Percentiles rank a stretch among this genome's conserved stretches.
Conservation (phyloP, 1,140 invertebrate species). For the Ceratosolen fusciceps region DNA sequence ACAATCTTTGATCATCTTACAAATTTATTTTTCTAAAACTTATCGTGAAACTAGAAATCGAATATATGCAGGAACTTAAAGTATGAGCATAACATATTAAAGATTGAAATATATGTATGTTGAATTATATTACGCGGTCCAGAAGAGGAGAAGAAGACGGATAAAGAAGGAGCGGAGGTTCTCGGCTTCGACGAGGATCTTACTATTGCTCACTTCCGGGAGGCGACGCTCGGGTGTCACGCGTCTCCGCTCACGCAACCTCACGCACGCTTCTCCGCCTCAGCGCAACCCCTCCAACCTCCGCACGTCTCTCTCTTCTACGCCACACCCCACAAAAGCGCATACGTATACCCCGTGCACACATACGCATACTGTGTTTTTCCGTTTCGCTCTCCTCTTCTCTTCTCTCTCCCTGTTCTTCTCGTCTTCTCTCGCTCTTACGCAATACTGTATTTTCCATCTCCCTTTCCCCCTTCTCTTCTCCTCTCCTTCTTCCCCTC, state of each 20-base stretch:
- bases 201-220: slow-evolving; percentile 44
- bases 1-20: neutral
- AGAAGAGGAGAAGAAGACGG: slow-evolving; percentile 18
- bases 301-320: too few species aligned
- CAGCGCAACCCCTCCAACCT: too few species aligned
- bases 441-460: too few species aligned
- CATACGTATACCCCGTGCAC: too few species aligned
- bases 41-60: neutral
- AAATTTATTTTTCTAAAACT: neutral
- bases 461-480: too few species aligned
- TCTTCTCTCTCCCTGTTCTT: too few species aligned
- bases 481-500: too few species aligned
- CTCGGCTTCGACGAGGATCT: slow-evolving; percentile 38
- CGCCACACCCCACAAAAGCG: too few species aligned
- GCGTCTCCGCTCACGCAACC: slow-evolving; percentile 43
- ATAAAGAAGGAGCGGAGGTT: slow-evolving; percentile 30
- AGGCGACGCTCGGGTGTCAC: slow-evolving; percentile 47
- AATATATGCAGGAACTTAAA: neutral
- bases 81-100: neutral
- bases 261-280: too few species aligned
- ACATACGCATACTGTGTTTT: too few species aligned
- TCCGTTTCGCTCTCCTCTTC: too few species aligned
- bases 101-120: neutral
- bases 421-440: too few species aligned
- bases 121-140: neutral